Base-by-base conservation (phyloP, 2,888 invertebrate species). In the Gari tellinella region DNA sequence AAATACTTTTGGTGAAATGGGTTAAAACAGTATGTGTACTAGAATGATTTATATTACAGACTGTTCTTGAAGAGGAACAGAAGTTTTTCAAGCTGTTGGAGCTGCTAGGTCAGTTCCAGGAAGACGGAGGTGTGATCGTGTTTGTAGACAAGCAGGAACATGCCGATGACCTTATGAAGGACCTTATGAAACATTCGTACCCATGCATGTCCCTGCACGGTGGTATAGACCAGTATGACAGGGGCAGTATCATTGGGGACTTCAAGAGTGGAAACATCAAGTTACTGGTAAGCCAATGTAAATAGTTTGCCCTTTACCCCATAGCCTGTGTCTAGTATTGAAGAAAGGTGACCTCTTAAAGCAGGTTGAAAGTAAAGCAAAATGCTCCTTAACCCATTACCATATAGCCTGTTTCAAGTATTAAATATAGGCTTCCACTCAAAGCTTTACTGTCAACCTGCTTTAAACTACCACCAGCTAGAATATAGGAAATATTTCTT, bases 101-200 rank as follows among this genome's bases (percentile, higher is more conserved):
- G 92, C 93, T 99, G n/a, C 93, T 99, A n/a, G 99, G 99, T 0
- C 93, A 96, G 55, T 99, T 97, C 93, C 97, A 97, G 86, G 96
- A 97, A 89, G 94, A 95, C 88, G 99, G 99, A 51, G 97, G 97
- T 90, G 96, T 97, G 55, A 96, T 99, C 83, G 96, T 99, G 37
- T 99, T 99, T 92, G 99, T 99, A 12, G 99, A 99, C 90, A 99
- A 99, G 89, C 99, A 99, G 92, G 99, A 99, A 92, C 96, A 97
- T 89, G 99, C 99, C 0, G 99, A 99, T 90, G 96, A 96, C 51
- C 69, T 92, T 61, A 91, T 92, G 90, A 97, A 97, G 89, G 98
- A 99, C 88, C 94, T 99, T 1, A 97, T 99, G 96, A 97, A 96
- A 91, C 97, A 97, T 0, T 97, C 97, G 0, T 99, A 99, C 91